Evolutionary conservation across 1,140 invertebrate genomes (phyloP).

Genomic region (Metaphire vulgaris): DNA sequence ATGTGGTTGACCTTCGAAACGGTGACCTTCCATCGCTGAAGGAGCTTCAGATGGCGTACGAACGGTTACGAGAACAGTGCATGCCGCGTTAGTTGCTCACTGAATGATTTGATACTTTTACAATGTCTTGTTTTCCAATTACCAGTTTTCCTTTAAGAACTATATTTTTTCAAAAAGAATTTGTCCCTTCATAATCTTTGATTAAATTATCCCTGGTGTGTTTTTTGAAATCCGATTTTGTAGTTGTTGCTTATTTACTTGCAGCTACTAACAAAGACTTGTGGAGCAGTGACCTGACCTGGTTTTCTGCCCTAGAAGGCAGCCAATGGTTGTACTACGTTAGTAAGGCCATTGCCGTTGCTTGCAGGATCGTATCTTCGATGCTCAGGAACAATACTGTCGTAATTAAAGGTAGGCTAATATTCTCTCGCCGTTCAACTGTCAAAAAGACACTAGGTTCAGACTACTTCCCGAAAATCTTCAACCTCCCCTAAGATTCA

Average conservation of each 20-base stretch:
- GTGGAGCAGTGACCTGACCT: slow-evolving; percentile 5
- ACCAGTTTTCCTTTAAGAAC: too few relatives aligned
- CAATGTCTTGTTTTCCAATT: too few relatives aligned
- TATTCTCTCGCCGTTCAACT: too few relatives aligned
- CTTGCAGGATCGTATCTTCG: too few relatives aligned
- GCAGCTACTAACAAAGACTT: slow-evolving; percentile 11
- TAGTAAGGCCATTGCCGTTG: background rate
- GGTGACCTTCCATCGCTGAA: slow-evolving; percentile 53
- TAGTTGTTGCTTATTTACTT: background rate
- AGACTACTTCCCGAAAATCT: too few relatives aligned
- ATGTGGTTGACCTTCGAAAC: background rate
- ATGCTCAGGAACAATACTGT: background rate
- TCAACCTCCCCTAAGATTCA: too few relatives aligned
- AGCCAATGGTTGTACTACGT: slow-evolving; percentile 6
- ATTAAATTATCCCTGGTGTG: too few relatives aligned
- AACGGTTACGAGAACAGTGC: slow-evolving; percentile 62
- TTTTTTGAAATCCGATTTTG: too few relatives aligned
- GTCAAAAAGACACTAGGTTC: too few relatives aligned
- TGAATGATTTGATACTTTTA: too few relatives aligned
- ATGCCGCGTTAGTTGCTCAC: slow-evolving; percentile 56
- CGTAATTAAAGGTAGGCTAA: slow-evolving; percentile 21
- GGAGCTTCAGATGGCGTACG: slow-evolving; percentile 57
- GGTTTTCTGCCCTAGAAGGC: slow-evolving; percentile 2
- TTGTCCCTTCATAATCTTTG: too few relatives aligned
- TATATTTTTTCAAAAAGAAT: too few relatives aligned